Percentiles rank a stretch among this genome's conserved stretches.
phyloP scores from a whole-genome alignment of 2,113 vertebrate species.

The Agapornis roseicollis region DNA sequence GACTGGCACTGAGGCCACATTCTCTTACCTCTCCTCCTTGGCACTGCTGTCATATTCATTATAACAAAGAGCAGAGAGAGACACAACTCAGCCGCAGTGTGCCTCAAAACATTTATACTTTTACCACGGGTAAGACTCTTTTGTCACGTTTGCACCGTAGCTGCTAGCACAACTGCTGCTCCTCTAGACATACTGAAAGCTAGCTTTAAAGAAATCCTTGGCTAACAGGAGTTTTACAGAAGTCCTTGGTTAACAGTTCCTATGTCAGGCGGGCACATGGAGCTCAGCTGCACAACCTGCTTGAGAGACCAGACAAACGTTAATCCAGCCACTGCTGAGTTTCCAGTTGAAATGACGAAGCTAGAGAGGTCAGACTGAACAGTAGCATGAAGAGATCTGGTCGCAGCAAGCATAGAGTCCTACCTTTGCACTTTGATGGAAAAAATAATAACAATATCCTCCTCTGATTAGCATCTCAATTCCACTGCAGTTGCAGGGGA shows the following conservation, averaged over 20 bases:
- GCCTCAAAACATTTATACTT: not conserved
- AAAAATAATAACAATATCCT: not conserved
- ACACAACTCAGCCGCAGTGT: not conserved
- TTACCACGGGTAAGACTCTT: not conserved
- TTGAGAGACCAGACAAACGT: not conserved
- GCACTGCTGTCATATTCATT: not conserved
- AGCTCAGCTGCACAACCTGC: not conserved
- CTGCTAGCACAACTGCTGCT: not conserved
- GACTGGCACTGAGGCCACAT: not conserved
- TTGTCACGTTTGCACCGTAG: not conserved
- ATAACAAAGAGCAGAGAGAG: not conserved
- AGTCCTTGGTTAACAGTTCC: not conserved
- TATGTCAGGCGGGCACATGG: rapidly evolving
- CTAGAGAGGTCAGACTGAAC: not conserved
- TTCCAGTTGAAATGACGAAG: not conserved
- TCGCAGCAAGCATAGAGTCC: not conserved
- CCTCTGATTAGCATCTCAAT: not conserved
- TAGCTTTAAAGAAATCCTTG: not conserved
- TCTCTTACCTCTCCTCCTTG: not conserved
- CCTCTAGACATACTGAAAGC: not conserved
- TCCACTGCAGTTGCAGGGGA: not conserved
- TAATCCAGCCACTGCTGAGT: not conserved
- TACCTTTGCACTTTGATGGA: not conserved
- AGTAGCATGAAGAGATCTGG: not conserved
- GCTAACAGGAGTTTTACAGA: not conserved